A percentile compares a stretch with the other conserved stretches of the same genome.
These are phyloP conservation scores for Oxystoma pomonae DNA, from an alignment of 2,888 invertebrate species.

Conservation along the genomic window DNA sequence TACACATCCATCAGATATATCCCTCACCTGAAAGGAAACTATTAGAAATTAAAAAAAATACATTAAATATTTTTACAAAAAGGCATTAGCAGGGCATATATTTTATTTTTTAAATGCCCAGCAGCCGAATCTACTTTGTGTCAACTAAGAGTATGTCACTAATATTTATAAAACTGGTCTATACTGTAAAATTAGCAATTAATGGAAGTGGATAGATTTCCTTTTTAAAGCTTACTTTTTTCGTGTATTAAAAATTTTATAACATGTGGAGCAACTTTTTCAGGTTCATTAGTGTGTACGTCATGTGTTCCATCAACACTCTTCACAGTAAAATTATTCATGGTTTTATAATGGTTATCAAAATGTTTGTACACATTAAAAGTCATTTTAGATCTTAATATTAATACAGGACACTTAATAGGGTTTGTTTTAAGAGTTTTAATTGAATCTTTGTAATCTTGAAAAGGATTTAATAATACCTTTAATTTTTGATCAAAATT, in stretches of 20 bases:
- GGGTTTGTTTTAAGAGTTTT: constrained; percentile 39
- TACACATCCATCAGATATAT: no score
- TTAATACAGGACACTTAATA: constrained; percentile 43
- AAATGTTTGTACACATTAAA: constrained; percentile 28
- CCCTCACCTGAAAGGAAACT: no score
- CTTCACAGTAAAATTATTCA: constrained; percentile 34
- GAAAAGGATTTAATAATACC: constrained; percentile 40
- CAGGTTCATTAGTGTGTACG: constrained; percentile 57
- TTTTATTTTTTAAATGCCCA: no score
- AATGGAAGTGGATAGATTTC: no score
- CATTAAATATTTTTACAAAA: no score
- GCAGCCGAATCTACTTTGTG: no score
- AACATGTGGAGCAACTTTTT: constrained; percentile 45
- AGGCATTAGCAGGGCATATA: no score
- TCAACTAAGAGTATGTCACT: no score
- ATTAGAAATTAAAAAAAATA: no score
- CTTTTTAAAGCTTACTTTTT: constrained; percentile 34
- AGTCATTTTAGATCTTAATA: constrained; percentile 33
- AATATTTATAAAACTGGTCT: no score
- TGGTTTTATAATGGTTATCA: constrained; percentile 31
- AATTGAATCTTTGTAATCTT: constrained; percentile 34
- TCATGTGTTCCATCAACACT: constrained; percentile 57
- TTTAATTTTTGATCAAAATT: constrained; percentile 55
- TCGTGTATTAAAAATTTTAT: constrained; percentile 32
- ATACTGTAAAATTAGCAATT: no score